Base-by-base conservation (phyloP, 2,797 vertebrate species). In the Smutsia gigantea region DNA sequence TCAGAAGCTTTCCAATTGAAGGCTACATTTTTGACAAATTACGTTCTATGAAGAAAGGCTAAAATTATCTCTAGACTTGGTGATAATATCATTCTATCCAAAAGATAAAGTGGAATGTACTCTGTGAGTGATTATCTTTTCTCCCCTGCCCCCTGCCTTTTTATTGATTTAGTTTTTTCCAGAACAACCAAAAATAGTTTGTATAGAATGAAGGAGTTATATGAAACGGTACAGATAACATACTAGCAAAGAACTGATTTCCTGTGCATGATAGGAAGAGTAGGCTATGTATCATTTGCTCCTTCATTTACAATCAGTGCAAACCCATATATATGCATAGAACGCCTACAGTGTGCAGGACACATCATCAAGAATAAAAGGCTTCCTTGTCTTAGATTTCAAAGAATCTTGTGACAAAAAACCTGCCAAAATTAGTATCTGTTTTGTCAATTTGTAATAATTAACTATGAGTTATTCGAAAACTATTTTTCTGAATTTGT, bases 81-180 rank as follows among this genome's bases (percentile, higher is more conserved):
- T 92, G 86, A 96, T 94, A 91, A 93, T 90, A 95, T 94, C 83
- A 97, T 77, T 94, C 69, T 78, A 95, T 72, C 68, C 25, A 82
- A 95, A 88, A 85, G 83, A 93, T 82, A 92, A 94, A 84, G 37
- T 87, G 11, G 14, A 89, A 87, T 79, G 25, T 90, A 72, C 53
- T 83, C 25, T 64, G 29, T 90, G 34, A 64, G 23, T 95, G 53
- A 95, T 86, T 77, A 86, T 59, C 8, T 93, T 88, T 86, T 23
- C 21, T 79, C 93, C 87, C 29, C 23, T 39, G 88, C 81, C 27
- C 3, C 14, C 55, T 37, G 49, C 18, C 49, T 66, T 82, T 66
- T 78, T 66, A 96, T 89, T 94, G 92, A 95, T 90, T 96, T 88
- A 75, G 19, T 74, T 92, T 42, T 75, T 96, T 89, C 57, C 42